These are phyloP conservation scores for Nemopilema nomurai DNA, from an alignment of 30 jellyfish, hydroid and myxozoan species.

Conservation along the genomic window DNA sequence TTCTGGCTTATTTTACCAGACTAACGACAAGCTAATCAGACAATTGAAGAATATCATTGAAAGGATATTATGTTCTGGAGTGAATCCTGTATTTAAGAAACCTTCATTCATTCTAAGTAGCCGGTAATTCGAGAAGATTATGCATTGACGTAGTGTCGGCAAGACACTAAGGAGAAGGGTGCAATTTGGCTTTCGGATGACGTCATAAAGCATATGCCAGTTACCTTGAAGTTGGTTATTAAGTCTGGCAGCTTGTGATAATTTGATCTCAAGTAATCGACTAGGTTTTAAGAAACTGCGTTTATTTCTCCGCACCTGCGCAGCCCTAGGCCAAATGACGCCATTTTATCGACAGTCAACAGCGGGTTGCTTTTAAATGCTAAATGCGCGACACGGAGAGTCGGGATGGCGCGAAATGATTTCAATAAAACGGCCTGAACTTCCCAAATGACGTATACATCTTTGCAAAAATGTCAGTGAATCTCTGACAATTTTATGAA, in stretches of 20 bases:
- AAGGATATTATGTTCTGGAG: too few relatives aligned
- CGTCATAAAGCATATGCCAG: not conserved
- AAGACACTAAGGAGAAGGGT: not conserved
- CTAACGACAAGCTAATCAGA: too few relatives aligned
- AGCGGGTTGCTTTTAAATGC: not conserved
- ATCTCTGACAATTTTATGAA: too few relatives aligned
- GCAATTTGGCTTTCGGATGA: not conserved
- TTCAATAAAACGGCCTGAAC: not conserved
- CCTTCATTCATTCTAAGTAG: not conserved
- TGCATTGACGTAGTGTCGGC: not conserved
- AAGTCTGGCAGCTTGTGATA: not conserved
- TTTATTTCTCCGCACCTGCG: not conserved
- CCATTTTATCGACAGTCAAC: not conserved
- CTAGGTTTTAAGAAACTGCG: too few relatives aligned
- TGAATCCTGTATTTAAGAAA: too few relatives aligned
- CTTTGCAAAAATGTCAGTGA: too few relatives aligned
- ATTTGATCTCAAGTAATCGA: too few relatives aligned
- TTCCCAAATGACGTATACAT: too few relatives aligned
- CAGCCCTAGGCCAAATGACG: not conserved
- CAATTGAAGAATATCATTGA: too few relatives aligned
- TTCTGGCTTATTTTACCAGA: too few relatives aligned
- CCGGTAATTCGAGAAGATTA: not conserved
- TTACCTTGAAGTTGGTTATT: not conserved
- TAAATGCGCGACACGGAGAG: not conserved
- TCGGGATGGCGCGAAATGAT: not conserved